Evolutionary conservation across 2,888 invertebrate genomes (phyloP), one percentile per base, ranked within the genome.

Genomic region (Melinopterus prodromus): DNA sequence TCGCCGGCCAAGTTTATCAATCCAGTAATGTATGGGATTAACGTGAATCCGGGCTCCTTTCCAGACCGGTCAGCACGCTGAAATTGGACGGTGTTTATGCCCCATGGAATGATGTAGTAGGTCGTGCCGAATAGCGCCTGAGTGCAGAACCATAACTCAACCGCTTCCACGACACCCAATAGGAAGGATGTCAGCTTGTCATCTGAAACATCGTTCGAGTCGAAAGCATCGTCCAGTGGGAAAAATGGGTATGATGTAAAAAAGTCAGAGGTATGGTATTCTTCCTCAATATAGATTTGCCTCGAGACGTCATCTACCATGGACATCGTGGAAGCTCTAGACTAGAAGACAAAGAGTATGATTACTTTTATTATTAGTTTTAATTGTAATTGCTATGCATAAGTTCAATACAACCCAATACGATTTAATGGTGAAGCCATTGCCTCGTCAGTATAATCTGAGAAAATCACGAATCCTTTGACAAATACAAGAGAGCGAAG

Each of bases 81-180:
- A 53, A 53, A 53, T 53, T 53, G 53, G 14, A 76, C 76, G 6
- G 78, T 53, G 1, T 82, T 80, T n/a, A 88, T 86, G 12, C 83
- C 85, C n/a, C 86, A 84, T 0, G 89, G 89, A 76, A 89, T 87
- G 36, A 79, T 84, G 70, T 84, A 86, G 77, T 83, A 87, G 5
- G 81, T 79, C 7, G 81, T 84, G 26, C 81, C 82, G 75, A 83
- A 85, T 77, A 87, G 88, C 2, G 87, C 86, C 86, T 89, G 88
- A n/a, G 84, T 82, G 75, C 81, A 90, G 0, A 91, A 37, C 90
- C 90, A 91, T 69, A 87, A 84, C 83, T 91, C 90, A 0, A 88
- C 84, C 0, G 86, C 85, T 2, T 82, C 80, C 6, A 77, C 15
- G 16, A 37, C 37, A 6, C 69, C 26, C 15, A 69, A 6, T 69